Evolutionary conservation across 2,113 vertebrate species (phyloP), one percentile per base, ranked within the genome.

Genomic region (Dendrocopos noguchii): DNA sequence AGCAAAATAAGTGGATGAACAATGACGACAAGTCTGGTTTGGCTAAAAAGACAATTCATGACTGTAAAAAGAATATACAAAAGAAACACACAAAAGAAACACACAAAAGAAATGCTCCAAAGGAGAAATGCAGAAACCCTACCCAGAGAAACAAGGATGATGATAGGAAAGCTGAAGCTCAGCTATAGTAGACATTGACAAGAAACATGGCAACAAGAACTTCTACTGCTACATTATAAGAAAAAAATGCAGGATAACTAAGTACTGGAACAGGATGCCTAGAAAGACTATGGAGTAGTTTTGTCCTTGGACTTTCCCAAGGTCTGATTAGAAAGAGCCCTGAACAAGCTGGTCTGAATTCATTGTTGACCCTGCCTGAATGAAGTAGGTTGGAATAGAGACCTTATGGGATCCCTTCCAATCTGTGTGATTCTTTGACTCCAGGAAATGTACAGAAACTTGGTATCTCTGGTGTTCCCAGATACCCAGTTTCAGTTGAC

Each of bases 151-250:
- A 36, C 36, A 80, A 63, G n/a, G n/a, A 74, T 33, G 28, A 59
- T 10, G 12, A 34, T 31, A 76, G 71, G 22, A 81, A 71, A 67
- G 44, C 29, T 33, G 29, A 78, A 60, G 29, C 6, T 78, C 29
- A 74, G 0, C 13, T 53, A 15, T 1, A 31, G 3, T 4, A 55
- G 34, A 84, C n/a, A 73, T 1, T 3, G 7, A 16, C 16, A 47
- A 57, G n/a, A 61, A 85, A 91, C n/a, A 31, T 2, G 13, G 24
- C 55, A 65, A 53, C 3, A 22, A 60, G 27, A 50, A 63, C 2
- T 72, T 72, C 6, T 39, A 16, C 15, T 59, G 66, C 34, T 59
- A 63, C 24, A 11, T 12, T 7, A 3, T 33, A 31, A 52, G 25
- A 74, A 80, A 3, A 46, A 79, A 85, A 88, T 4, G 6, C 7